Conservation (phyloP, 2,797 vertebrate species). For the Geotrypetes seraphini region DNA sequence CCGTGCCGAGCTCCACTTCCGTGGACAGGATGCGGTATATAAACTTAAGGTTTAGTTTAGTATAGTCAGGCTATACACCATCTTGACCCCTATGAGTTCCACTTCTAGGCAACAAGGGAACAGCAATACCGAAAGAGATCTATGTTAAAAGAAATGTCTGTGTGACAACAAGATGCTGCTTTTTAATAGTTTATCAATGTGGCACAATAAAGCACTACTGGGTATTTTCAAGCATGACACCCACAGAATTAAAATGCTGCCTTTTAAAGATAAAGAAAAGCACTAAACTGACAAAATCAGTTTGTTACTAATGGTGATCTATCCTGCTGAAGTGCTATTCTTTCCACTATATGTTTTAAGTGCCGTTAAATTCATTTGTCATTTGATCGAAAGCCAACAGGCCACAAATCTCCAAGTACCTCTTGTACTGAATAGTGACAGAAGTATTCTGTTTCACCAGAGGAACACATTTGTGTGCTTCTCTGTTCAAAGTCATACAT, state of each 20-base stretch:
- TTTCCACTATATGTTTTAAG: conserved; percentile 55
- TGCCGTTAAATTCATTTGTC: conserved; percentile 72
- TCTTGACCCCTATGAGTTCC: too few relatives aligned
- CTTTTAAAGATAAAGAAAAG: too few relatives aligned
- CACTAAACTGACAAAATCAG: too few relatives aligned
- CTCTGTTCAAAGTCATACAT: conserved; percentile 46
- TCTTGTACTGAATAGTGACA: conserved; percentile 46
- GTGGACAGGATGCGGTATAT: too few relatives aligned
- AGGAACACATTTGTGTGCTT: conserved; percentile 56
- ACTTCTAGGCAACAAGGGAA: too few relatives aligned
- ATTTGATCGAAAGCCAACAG: conserved; percentile 72
- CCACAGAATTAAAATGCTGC: not conserved
- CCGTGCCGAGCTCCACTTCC: too few relatives aligned
- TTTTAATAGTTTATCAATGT: not conserved
- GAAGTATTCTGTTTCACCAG: conserved; percentile 51
- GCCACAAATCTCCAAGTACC: conserved; percentile 76
- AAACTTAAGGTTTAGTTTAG: too few relatives aligned
- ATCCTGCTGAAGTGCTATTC: conserved; percentile 51
- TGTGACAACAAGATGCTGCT: too few relatives aligned
- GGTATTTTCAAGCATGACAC: not conserved
- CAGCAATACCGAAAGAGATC: too few relatives aligned
- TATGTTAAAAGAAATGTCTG: too few relatives aligned
- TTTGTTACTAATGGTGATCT: too few relatives aligned
- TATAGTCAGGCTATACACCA: too few relatives aligned
- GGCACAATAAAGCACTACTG: not conserved